Percentiles rank a stretch among this genome's conserved stretches.
Evolutionary conservation across 1,140 invertebrate species (phyloP).

Genomic region (Drosophila sulfurigaster): DNA sequence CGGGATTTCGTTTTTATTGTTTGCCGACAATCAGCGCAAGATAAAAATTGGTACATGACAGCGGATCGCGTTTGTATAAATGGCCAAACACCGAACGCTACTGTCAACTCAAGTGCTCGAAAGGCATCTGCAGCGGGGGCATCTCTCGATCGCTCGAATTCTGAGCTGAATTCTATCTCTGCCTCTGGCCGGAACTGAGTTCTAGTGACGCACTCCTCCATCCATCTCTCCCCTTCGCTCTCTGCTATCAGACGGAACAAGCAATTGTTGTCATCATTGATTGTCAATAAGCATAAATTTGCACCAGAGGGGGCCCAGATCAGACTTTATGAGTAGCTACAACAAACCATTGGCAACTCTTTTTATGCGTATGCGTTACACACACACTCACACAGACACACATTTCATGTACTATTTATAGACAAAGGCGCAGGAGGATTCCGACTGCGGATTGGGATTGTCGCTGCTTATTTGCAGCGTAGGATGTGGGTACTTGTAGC

Average conservation of each 20-base stretch:
- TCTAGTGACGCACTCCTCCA: slow-evolving; percentile 12
- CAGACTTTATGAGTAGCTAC: slow-evolving; percentile 21
- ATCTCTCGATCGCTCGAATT: slow-evolving; percentile 20
- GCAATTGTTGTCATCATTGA: slow-evolving; percentile 85
- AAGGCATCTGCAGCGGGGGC: not conserved
- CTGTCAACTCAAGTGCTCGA: slow-evolving; percentile 71
- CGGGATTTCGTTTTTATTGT: slow-evolving; percentile 79
- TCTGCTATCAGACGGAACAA: slow-evolving; percentile 71
- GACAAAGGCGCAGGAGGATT: slow-evolving; percentile 8
- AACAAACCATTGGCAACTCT: slow-evolving; percentile 39
- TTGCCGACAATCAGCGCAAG: slow-evolving; percentile 83
- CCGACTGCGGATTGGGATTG: slow-evolving; percentile 23
- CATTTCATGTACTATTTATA: slow-evolving; percentile 6
- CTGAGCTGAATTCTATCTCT: not conserved
- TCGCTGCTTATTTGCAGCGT: slow-evolving; percentile 34
- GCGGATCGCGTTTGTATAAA: slow-evolving; percentile 84
- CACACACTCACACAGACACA: no score
- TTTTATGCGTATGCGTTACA: slow-evolving; percentile 39
- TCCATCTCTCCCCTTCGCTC: not conserved
- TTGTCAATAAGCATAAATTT: slow-evolving; percentile 85
- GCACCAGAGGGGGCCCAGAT: slow-evolving; percentile 71
- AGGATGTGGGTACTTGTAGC: slow-evolving; percentile 46
- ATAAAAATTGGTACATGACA: slow-evolving; percentile 84
- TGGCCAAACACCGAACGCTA: slow-evolving; percentile 83
- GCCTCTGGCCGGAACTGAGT: slow-evolving; percentile 43